Evolutionary conservation across 2,113 vertebrate species (phyloP).

Genomic region (Strix aluco): DNA sequence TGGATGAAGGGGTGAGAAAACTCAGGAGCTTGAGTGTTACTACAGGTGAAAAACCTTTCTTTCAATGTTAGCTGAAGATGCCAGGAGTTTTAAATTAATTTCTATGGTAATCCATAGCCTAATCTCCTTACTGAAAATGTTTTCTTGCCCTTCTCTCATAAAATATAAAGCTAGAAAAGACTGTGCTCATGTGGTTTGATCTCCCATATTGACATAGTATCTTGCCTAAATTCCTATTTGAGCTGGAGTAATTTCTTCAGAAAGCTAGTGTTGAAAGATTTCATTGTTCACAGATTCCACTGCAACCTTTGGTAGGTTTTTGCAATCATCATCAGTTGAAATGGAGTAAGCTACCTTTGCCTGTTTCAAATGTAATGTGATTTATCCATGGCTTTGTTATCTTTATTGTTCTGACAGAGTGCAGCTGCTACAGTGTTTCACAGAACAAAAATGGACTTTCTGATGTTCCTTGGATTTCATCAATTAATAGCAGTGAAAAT

Average conservation of each 20-base stretch:
- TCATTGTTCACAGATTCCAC: neutral
- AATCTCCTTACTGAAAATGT: neutral
- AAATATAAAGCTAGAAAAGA: neutral
- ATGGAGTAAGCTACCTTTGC: neutral
- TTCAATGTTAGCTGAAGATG: neutral
- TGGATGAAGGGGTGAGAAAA: neutral
- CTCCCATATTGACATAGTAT: neutral
- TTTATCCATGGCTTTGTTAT: neutral
- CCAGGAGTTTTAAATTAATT: neutral
- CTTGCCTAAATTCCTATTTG: neutral
- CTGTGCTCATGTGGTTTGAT: neutral
- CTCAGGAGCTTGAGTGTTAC: neutral
- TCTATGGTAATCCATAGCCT: neutral
- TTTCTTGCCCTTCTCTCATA: neutral
- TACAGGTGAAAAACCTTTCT: neutral
- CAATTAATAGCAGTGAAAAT: neutral
- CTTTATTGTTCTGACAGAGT: neutral
- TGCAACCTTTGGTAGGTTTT: neutral
- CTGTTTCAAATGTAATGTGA: neutral
- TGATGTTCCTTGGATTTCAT: neutral
- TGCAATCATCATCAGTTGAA: neutral
- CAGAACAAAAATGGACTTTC: neutral
- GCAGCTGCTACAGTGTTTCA: neutral
- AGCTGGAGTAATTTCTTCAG: neutral
- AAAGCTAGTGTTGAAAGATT: neutral